Evolutionary conservation across 2,113 vertebrate genomes (phyloP), one percentile per base, ranked within the genome.

Genomic region (Strix aluco): DNA sequence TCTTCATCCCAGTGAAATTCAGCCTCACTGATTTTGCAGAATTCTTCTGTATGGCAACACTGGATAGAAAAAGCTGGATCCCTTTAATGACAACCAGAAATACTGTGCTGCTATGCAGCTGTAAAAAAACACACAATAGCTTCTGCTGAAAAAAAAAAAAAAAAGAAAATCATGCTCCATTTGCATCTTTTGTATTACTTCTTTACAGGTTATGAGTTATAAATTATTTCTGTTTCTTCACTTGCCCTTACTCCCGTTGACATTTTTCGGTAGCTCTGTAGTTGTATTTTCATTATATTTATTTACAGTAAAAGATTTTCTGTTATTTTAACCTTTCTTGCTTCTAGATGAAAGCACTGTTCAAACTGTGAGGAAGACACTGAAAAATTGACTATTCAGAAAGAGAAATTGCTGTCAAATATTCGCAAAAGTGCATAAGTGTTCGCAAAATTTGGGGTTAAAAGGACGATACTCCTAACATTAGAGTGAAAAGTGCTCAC

Each of bases 391-490:
- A 57, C 13, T 55, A 16, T 57, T 94, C 18, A 52, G n/a, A 92
- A 78, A 44, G 7, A 55, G 4, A 58, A 95, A 72, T 15, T 1
- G 1, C 40, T 83, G 40, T 18, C 17, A 88, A 91, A 73, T n/a
- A 29, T 59, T 86, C 0, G 0, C 57, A 67, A 40, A 81, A 71
- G 20, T 34, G 6, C 0, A 0, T 19, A 72, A 78, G 5, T 4
- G 2, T 40, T 74, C 0, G 0, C 17, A 75, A 74, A 84, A 91
- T 32, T 66, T 69, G 42, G 29, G 8, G 21, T 92, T 30, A 78
- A 23, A 93, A 46, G 15, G 42, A 67, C n/a, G 42, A 9, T 61
- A 58, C 9, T 58, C 8, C 23, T 75, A 51, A 44, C 18, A 22
- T 12, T n/a, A 63, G 20, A 67, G 38, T 4, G 51, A n/a, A 67